phyloP scores from a whole-genome alignment of 2,888 invertebrate species.

The Anoncus sp. region DNA sequence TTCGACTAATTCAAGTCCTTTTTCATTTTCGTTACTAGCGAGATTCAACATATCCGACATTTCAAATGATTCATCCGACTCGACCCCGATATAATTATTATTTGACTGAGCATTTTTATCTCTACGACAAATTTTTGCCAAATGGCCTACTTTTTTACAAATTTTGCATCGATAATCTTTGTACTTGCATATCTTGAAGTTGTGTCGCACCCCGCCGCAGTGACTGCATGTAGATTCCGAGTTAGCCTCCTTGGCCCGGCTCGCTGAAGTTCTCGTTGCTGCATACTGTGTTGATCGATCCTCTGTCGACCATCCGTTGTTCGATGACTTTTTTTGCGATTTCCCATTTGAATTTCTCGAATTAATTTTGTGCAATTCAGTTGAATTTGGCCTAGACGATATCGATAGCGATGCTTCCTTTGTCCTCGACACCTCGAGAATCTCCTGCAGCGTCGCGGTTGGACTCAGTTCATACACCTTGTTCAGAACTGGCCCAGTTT shows the following conservation, averaged over 20 bases:
- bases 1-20: background rate
- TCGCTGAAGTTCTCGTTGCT: background rate
- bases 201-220: constrained; percentile 23
- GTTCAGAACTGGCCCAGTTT: constrained; percentile 56
- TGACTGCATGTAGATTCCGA: constrained; percentile 13
- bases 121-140: constrained; percentile 18
- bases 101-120: background rate
- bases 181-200: constrained; percentile 17
- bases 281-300: background rate
- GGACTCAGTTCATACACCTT: constrained; percentile 59
- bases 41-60: constrained; percentile 14
- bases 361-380: constrained; percentile 11
- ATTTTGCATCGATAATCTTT: constrained; percentile 34
- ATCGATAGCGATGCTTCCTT: constrained; percentile 60
- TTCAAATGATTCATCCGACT: constrained; percentile 17
- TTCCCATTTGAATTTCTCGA: background rate
- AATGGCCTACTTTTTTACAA: constrained; percentile 32
- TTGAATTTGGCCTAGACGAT: constrained; percentile 20
- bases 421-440: constrained; percentile 58
- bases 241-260: constrained; percentile 7
- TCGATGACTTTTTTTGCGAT: background rate
- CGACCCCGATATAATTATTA: constrained; percentile 30
- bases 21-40: background rate
- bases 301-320: constrained; percentile 4
- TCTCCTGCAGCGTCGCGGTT: constrained; percentile 26